Evolutionary conservation across 1,140 invertebrate genomes (phyloP).

Genomic region (Pissodes strobi): DNA sequence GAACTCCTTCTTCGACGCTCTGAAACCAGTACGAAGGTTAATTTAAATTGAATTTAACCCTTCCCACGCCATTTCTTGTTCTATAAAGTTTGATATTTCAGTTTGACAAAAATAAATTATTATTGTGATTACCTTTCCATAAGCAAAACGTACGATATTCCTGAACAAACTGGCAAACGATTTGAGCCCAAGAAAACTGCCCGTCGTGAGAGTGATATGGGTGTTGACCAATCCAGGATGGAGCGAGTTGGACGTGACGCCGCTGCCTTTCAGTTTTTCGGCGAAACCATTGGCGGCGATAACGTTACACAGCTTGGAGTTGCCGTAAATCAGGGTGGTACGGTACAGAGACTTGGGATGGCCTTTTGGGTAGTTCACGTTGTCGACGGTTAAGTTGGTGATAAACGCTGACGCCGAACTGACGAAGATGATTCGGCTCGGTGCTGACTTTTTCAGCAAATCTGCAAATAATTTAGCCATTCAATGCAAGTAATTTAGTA

Average conservation of each 20-base stretch:
- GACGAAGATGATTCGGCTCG: conserved; percentile 51
- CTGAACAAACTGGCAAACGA: conserved; percentile 32
- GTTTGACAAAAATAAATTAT: neutral
- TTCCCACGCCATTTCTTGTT: no score
- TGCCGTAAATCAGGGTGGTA: conserved; percentile 44
- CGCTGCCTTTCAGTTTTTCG: conserved; percentile 44
- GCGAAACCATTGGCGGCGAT: conserved; percentile 51
- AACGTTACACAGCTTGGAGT: conserved; percentile 51
- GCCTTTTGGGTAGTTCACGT: conserved; percentile 43
- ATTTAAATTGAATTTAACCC: neutral
- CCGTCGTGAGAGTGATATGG: conserved; percentile 50
- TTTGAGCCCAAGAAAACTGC: conserved; percentile 37
- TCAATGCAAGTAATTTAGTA: no score
- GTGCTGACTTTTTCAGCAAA: conserved; percentile 54
- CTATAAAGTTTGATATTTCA: no score
- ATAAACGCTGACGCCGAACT: conserved; percentile 46
- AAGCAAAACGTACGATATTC: conserved; percentile 33
- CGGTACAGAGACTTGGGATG: conserved; percentile 38
- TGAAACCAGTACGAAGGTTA: conserved; percentile 58
- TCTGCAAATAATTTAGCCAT: conserved; percentile 29
- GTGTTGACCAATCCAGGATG: conserved; percentile 63
- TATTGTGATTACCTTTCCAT: conserved; percentile 55
- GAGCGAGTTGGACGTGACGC: conserved; percentile 59
- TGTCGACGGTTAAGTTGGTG: conserved; percentile 42
- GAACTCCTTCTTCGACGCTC: conserved; percentile 65